Conservation (phyloP, 2,797 vertebrate species). For the Lycodopsis pacificus region DNA sequence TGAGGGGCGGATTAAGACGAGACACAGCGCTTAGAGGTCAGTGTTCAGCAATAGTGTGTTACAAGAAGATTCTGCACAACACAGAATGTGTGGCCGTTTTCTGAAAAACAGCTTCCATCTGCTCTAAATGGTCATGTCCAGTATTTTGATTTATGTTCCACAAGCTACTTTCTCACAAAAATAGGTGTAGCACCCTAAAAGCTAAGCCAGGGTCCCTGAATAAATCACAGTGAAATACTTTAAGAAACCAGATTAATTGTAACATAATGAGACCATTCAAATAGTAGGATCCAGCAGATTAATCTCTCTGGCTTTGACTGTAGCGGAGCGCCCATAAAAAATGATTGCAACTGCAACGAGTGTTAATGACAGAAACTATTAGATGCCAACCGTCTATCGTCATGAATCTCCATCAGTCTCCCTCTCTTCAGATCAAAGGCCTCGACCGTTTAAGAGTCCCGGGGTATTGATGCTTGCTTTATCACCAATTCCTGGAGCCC, state of each 20-base stretch:
- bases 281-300: slow-evolving; percentile 21
- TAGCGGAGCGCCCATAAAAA: slow-evolving; percentile 37
- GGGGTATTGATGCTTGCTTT: slow-evolving; percentile 48
- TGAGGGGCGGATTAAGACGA: slow-evolving; percentile 7
- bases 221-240: slow-evolving; percentile 24
- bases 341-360: slow-evolving; percentile 48
- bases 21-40: slow-evolving; percentile 8
- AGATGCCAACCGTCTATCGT: slow-evolving; percentile 12
- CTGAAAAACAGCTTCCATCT: neutral
- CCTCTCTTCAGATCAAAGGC: slow-evolving; percentile 45
- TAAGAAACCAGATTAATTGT: slow-evolving; percentile 28
- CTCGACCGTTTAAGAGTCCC: slow-evolving; percentile 45
- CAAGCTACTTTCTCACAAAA: neutral
- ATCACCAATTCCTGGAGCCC: slow-evolving; percentile 54
- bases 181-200: neutral
- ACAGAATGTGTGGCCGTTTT: neutral
- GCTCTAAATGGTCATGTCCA: neutral
- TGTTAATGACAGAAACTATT: slow-evolving; percentile 57
- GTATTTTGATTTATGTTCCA: neutral
- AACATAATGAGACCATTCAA: slow-evolving; percentile 22
- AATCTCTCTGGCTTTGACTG: slow-evolving; percentile 38
- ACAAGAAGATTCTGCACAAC: neutral
- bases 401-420: slow-evolving; percentile 54
- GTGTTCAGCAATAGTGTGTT: slow-evolving; percentile 13
- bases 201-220: neutral